phyloP scores from a whole-genome alignment of 2,113 vertebrate genomes.

The Myotis lucifugus region DNA sequence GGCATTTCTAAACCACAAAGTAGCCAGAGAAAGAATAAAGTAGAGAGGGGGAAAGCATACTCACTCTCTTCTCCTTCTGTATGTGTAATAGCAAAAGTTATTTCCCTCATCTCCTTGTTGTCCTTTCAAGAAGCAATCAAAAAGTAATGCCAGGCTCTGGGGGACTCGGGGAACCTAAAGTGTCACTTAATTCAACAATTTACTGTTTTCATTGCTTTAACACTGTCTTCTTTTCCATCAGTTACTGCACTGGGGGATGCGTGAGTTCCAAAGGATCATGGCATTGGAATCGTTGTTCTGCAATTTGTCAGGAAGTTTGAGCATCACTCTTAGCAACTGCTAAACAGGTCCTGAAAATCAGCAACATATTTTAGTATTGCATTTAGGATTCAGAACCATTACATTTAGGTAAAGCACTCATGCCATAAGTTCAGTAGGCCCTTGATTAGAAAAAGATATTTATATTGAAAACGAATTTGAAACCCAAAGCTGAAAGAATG shows the following conservation, averaged over 20 bases:
- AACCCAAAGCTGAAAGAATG: neutral
- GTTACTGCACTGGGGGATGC: constrained; percentile 36
- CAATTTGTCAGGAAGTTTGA: neutral
- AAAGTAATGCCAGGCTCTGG: neutral
- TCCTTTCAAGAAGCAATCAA: constrained; percentile 13
- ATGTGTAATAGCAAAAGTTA: constrained; percentile 30
- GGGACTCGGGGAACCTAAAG: neutral
- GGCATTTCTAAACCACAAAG: neutral
- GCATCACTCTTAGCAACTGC: neutral
- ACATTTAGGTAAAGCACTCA: neutral
- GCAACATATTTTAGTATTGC: constrained; percentile 24
- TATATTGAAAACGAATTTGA: neutral
- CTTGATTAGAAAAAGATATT: neutral
- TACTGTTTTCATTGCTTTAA: constrained; percentile 38
- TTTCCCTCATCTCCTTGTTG: neutral
- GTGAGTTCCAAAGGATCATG: constrained; percentile 13
- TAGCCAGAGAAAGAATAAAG: neutral
- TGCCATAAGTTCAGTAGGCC: neutral
- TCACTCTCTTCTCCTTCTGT: neutral
- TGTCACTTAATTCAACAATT: constrained; percentile 18
- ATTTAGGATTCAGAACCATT: constrained; percentile 39
- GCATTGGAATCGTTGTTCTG: neutral
- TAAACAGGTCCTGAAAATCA: constrained; percentile 32
- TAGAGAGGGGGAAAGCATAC: neutral
- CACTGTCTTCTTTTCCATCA: neutral